Conservation (phyloP, 2,113 vertebrate species). For the Hydropotes inermis region DNA sequence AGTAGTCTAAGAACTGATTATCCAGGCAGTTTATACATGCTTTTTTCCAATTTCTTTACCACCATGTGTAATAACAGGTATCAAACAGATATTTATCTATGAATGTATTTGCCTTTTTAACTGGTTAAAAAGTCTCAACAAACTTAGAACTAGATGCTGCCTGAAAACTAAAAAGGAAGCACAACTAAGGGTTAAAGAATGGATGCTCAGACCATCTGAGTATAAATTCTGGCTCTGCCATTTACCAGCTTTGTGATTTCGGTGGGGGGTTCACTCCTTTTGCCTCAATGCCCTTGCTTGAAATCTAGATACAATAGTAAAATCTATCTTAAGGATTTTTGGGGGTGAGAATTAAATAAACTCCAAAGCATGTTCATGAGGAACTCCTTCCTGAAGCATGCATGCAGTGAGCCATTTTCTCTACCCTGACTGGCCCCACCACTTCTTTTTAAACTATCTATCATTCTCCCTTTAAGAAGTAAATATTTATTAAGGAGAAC, state of each 20-base stretch:
- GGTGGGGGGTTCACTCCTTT: not conserved
- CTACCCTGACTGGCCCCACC: not conserved
- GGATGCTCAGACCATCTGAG: accelerated
- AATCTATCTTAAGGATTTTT: not conserved
- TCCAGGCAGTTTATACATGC: not conserved
- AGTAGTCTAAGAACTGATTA: not conserved
- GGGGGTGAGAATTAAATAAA: not conserved
- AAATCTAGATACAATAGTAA: not conserved
- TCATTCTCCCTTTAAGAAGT: not conserved
- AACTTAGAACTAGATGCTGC: not conserved
- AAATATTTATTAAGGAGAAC: not conserved
- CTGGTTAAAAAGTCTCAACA: not conserved
- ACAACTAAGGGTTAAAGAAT: not conserved
- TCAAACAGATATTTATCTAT: not conserved
- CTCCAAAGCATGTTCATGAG: not conserved
- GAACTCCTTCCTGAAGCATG: not conserved
- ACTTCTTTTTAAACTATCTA: not conserved
- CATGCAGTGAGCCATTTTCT: not conserved
- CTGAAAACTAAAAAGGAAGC: not conserved
- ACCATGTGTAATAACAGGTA: not conserved
- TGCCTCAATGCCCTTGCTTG: not conserved
- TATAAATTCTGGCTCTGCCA: not conserved
- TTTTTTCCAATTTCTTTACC: not conserved
- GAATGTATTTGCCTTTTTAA: not conserved
- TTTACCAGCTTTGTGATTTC: not conserved